Percentiles rank a stretch among this genome's conserved stretches.
Conservation (phyloP, 1,140 invertebrate genomes). For the Leptinotarsa defecta region DNA sequence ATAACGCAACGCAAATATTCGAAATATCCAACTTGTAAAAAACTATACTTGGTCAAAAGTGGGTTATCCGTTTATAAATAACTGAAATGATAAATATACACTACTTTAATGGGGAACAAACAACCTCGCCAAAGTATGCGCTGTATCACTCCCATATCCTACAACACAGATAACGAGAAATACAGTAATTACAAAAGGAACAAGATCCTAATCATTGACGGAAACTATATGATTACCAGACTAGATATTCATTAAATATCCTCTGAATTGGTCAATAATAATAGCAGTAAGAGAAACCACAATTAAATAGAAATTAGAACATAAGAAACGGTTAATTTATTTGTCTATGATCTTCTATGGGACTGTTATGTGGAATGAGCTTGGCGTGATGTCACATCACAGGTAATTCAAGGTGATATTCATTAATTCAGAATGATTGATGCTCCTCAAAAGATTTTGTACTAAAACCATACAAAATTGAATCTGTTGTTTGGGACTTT, state of each 20-base stretch:
- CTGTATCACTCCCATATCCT: neutral
- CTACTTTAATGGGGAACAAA: too few relatives aligned
- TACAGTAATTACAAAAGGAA: neutral
- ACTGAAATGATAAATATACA: too few relatives aligned
- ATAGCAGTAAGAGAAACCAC: neutral
- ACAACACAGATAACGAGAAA: neutral
- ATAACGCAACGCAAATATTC: too few relatives aligned
- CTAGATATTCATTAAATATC: neutral
- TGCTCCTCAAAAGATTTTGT: too few relatives aligned
- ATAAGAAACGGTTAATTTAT: neutral
- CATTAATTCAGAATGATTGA: too few relatives aligned
- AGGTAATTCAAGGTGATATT: too few relatives aligned
- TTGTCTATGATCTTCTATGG: neutral
- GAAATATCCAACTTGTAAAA: too few relatives aligned
- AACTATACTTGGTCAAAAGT: too few relatives aligned
- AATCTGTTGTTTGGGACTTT: too few relatives aligned
- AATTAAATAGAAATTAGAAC: conserved; percentile 9
- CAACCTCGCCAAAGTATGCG: too few relatives aligned
- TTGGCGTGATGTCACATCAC: neutral
- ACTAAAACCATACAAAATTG: too few relatives aligned
- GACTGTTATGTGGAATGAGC: neutral
- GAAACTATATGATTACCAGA: neutral
- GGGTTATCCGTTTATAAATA: too few relatives aligned
- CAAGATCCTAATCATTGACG: neutral
- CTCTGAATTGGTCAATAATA: neutral